Percentiles rank a stretch among this genome's conserved stretches.
Evolutionary conservation across 1,140 invertebrate genomes (phyloP).

Genomic region (Ptiloglossa arizonensis): DNA sequence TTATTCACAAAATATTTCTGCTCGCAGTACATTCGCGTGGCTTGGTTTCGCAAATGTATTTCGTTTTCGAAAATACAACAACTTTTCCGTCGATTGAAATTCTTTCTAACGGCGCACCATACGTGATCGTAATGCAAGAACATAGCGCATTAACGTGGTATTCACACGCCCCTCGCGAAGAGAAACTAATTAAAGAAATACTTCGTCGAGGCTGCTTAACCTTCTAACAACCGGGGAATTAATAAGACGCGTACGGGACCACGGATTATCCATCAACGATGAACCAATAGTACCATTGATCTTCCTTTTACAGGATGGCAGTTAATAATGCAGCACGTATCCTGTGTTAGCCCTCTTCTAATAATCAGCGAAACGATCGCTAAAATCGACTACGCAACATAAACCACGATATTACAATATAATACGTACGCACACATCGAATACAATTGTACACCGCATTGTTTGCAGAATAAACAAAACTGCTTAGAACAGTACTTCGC

Average conservation of each 20-base stretch:
- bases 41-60: neutral
- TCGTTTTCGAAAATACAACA: neutral
- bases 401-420: constrained; percentile 19
- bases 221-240: constrained; percentile 5
- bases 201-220: constrained; percentile 21
- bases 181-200: too few species aligned
- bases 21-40: neutral
- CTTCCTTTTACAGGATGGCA: constrained; percentile 17
- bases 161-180: too few species aligned
- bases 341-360: neutral
- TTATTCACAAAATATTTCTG: neutral
- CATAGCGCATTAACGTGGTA: neutral
- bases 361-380: constrained; percentile 14
- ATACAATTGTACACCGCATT: neutral
- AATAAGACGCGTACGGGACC: neutral
- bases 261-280: constrained; percentile 6
- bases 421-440: constrained; percentile 11
- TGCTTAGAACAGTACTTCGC: neutral
- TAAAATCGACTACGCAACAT: constrained; percentile 9
- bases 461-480: constrained; percentile 1
- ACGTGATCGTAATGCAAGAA: constrained; percentile 7
- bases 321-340: constrained; percentile 7
- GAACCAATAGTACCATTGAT: constrained; percentile 32
- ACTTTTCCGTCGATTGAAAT: too few species aligned
- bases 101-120: too few species aligned